Evolutionary conservation across 2,888 invertebrate genomes (phyloP).

Genomic region (Lysandra coridon): DNA sequence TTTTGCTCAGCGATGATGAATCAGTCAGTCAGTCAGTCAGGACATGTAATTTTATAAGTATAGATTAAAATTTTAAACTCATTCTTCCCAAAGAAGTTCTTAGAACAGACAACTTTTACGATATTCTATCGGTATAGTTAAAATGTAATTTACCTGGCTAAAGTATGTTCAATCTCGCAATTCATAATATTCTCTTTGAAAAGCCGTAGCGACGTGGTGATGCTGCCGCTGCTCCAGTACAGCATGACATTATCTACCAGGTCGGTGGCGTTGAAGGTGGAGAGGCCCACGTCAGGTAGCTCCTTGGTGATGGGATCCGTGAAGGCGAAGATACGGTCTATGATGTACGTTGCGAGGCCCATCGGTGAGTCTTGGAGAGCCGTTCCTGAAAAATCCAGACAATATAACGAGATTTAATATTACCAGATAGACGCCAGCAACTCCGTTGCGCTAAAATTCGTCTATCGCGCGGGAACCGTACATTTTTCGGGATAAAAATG

Average conservation of each 20-base stretch:
- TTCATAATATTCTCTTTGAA: slow-evolving; percentile 82
- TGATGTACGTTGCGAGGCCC: slow-evolving; percentile 91
- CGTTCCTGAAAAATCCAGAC: slow-evolving; percentile 73
- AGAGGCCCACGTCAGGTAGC: slow-evolving; percentile 83
- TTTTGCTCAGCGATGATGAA: too few relatives aligned
- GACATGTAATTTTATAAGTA: too few relatives aligned
- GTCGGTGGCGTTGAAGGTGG: slow-evolving; percentile 57
- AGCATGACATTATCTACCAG: slow-evolving; percentile 78
- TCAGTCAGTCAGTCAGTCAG: too few relatives aligned
- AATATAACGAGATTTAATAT: too few relatives aligned
- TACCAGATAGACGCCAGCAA: too few relatives aligned
- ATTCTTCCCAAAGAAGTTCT: too few relatives aligned
- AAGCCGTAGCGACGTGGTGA: slow-evolving; percentile 71
- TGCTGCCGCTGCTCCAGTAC: slow-evolving; percentile 76
- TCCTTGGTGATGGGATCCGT: slow-evolving; percentile 79
- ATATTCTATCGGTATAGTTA: too few relatives aligned
- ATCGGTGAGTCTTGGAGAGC: slow-evolving; percentile 88
- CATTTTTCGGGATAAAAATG: too few relatives aligned
- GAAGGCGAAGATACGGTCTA: slow-evolving; percentile 90
- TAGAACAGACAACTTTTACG: too few relatives aligned
- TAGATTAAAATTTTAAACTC: too few relatives aligned
- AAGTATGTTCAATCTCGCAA: slow-evolving; percentile 50
- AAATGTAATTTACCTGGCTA: slow-evolving; percentile 58
- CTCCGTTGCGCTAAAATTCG: too few relatives aligned
- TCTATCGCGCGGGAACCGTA: too few relatives aligned